Percentiles rank a stretch among this genome's conserved stretches.
These are phyloP conservation scores for Dryobota labecula DNA, from an alignment of 2,888 invertebrate species.

Conservation along the genomic window DNA sequence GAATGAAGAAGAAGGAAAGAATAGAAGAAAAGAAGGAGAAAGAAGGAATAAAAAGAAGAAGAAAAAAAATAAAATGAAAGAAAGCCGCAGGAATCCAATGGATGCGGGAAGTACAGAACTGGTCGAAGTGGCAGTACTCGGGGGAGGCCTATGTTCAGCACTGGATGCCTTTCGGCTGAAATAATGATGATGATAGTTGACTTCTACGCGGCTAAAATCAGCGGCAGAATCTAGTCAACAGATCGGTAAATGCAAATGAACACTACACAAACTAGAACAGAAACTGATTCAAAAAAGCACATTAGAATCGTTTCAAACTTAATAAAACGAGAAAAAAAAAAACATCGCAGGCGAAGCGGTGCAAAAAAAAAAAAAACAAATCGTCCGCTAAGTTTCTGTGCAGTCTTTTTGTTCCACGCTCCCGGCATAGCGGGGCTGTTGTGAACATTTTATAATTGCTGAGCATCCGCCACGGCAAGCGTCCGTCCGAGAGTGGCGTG, in stretches of 20 bases:
- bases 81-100: no score
- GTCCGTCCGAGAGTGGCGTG: conserved; percentile 12
- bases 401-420: conserved; percentile 45
- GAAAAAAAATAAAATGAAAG: no score
- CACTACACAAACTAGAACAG: not conserved
- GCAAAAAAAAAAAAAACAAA: conserved; percentile 27
- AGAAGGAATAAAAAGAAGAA: no score
- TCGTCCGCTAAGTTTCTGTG: conserved; percentile 33
- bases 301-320: conserved; percentile 33
- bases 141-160: no score
- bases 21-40: no score
- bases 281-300: conserved; percentile 30
- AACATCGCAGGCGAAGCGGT: not conserved
- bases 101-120: no score
- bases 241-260: conserved; percentile 1
- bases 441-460: conserved; percentile 60
- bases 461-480: conserved; percentile 30
- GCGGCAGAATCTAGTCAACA: not conserved
- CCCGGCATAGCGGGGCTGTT: conserved; percentile 33
- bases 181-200: no score
- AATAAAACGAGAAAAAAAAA: conserved; percentile 4
- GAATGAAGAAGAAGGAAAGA: no score
- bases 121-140: no score
- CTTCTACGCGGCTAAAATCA: no score
- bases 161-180: no score